Base-by-base conservation (phyloP, 2,888 invertebrate genomes). In the Volucella inflata region DNA sequence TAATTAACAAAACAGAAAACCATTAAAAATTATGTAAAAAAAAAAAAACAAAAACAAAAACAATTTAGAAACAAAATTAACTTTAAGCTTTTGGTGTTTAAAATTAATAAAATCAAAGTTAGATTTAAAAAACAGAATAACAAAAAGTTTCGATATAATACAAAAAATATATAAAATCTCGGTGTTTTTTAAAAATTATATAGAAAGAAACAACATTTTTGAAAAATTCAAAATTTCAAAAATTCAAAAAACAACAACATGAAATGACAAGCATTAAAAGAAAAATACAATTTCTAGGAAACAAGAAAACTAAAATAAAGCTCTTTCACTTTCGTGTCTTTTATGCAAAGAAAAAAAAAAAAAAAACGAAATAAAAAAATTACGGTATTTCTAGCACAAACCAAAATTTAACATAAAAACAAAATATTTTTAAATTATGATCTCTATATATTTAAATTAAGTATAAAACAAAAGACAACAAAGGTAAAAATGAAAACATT, bases 21-120 rank as follows among this genome's bases (percentile, higher is more conserved):
- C 79, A 82, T 87, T 68, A 80, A 30, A 84, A 87, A 87, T 74
- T 72, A 78, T 75, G 57, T 87, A 83, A 83, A 87, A 80, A 81
- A 64, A 50, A 75, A 82, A 88, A 75, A 88, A 71, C 76, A 88
- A 75, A 88, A 71, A 72, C 64, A 64, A 60, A 88, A 88, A 90
- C 88, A 89, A 87, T 89, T 90, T 90, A 89, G 89, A 88, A 87
- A 87, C 82, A 85, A 87, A 75, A 87, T 89, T 91, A 91, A 91
- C 91, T 90, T 90, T 92, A 92, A 91, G 92, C 92, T 92, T 92
- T 92, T 89, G 91, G 91, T 91, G 92, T 92, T 91, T 91, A 90
- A 89, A 89, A 89, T 88, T 78, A 87, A 88, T 62, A 87, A 88
- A 85, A 87, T 84, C 87, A 87, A 78, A 87, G 75, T 62, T 87